phyloP scores from a whole-genome alignment of 2,888 invertebrate species.

The Acronicta alni region DNA sequence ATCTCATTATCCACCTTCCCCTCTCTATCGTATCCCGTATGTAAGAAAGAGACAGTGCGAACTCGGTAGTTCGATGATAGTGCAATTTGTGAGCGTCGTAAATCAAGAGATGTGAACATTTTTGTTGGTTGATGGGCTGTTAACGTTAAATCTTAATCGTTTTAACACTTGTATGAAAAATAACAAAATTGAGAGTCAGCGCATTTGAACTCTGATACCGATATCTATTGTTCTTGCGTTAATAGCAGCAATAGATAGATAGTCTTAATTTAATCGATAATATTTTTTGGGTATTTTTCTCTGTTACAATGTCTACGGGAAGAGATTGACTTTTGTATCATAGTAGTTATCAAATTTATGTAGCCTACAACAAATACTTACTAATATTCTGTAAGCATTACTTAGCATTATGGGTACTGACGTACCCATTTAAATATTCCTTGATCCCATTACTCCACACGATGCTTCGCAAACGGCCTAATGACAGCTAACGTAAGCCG shows the following conservation, averaged over 20 bases:
- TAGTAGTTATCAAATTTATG: not conserved
- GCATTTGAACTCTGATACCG: too few relatives aligned
- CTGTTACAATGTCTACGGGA: too few relatives aligned
- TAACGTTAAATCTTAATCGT: constrained; percentile 36
- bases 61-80: constrained; percentile 45
- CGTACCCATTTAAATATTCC: constrained; percentile 1
- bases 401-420: not conserved
- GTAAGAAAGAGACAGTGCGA: constrained; percentile 16
- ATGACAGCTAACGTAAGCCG: constrained; percentile 40
- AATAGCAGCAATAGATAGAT: too few relatives aligned
- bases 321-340: too few relatives aligned
- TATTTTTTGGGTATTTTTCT: too few relatives aligned
- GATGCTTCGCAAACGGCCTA: constrained; percentile 31
- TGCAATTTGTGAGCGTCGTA: constrained; percentile 49
- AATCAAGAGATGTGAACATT: constrained; percentile 60
- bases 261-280: too few relatives aligned
- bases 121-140: constrained; percentile 48
- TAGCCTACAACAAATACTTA: not conserved
- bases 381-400: too few relatives aligned
- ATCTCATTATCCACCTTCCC: constrained; percentile 39
- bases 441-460: constrained; percentile 11
- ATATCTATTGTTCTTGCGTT: too few relatives aligned
- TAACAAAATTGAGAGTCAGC: too few relatives aligned
- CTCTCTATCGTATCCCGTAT: constrained; percentile 4
- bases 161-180: not conserved